phyloP scores from a whole-genome alignment of 1,140 invertebrate species.

The Temnothorax nylanderi region DNA sequence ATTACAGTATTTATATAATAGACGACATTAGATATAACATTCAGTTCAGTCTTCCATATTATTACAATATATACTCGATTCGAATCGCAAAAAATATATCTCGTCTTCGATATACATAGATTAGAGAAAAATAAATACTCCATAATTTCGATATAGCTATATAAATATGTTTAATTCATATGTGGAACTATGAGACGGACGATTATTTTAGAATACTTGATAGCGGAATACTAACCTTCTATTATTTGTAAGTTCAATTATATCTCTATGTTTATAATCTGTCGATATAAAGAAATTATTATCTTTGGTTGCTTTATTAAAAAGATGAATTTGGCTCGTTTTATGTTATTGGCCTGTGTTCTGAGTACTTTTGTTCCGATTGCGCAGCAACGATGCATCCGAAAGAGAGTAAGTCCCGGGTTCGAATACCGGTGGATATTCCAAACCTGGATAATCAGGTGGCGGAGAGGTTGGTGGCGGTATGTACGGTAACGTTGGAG shows the following conservation, averaged over 20 bases:
- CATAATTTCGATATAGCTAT: constrained; percentile 35
- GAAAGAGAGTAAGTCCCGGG: constrained; percentile 92
- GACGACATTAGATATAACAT: constrained; percentile 40
- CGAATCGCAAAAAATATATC: constrained; percentile 30
- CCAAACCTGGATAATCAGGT: constrained; percentile 91
- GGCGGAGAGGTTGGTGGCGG: constrained; percentile 84
- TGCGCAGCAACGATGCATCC: constrained; percentile 83
- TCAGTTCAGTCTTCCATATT: constrained; percentile 64
- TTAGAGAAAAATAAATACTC: constrained; percentile 44
- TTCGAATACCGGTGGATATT: constrained; percentile 93
- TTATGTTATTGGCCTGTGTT: constrained; percentile 26
- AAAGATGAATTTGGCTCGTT: constrained; percentile 39
- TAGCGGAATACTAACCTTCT: constrained; percentile 36
- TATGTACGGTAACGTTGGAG: constrained; percentile 81
- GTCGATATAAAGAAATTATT: not conserved
- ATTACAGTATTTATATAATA: constrained; percentile 28
- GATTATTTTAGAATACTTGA: constrained; percentile 69
- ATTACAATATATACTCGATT: not conserved
- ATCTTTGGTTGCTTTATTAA: constrained; percentile 45
- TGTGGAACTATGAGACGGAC: constrained; percentile 63
- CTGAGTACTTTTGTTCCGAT: constrained; percentile 75
- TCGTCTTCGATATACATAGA: not conserved
- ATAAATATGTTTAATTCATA: constrained; percentile 12
- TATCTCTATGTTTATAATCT: constrained; percentile 51
- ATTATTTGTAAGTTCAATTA: constrained; percentile 39